Percentiles rank a stretch among this genome's conserved stretches.
These are phyloP conservation scores for Vultur gryphus DNA, from an alignment of 2,797 vertebrate species.

Conservation along the genomic window DNA sequence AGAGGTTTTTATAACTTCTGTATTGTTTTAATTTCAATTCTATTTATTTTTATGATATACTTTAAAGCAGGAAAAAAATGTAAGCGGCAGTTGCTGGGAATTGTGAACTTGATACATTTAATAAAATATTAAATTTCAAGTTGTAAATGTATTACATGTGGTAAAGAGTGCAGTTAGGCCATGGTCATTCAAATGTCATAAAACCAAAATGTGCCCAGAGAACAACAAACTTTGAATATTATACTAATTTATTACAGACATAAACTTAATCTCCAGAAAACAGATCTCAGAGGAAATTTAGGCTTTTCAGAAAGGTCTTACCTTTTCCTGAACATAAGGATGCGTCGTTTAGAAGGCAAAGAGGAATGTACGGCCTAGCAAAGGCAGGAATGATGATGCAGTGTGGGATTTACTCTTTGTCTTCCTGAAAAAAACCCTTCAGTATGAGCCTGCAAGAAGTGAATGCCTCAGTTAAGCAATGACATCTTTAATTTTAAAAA, in stretches of 20 bases:
- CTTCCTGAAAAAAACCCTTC: not conserved
- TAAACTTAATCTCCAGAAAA: not conserved
- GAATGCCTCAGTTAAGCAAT: not conserved
- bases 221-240: not conserved
- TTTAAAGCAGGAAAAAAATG: not conserved
- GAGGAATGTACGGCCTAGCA: fast-evolving
- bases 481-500: not conserved
- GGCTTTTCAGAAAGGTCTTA: not conserved
- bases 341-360: not conserved
- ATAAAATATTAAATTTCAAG: not conserved
- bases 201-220: not conserved
- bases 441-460: not conserved
- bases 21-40: conserved; percentile 30
- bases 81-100: not conserved
- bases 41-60: not conserved
- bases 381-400: not conserved
- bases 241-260: not conserved
- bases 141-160: not conserved
- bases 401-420: not conserved
- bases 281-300: not conserved
- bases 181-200: not conserved
- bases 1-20: not conserved
- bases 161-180: not conserved
- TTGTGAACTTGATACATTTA: not conserved
- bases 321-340: fast-evolving